Evolutionary conservation across 2,888 invertebrate species (phyloP).

Genomic region (Drosophila antonietae): DNA sequence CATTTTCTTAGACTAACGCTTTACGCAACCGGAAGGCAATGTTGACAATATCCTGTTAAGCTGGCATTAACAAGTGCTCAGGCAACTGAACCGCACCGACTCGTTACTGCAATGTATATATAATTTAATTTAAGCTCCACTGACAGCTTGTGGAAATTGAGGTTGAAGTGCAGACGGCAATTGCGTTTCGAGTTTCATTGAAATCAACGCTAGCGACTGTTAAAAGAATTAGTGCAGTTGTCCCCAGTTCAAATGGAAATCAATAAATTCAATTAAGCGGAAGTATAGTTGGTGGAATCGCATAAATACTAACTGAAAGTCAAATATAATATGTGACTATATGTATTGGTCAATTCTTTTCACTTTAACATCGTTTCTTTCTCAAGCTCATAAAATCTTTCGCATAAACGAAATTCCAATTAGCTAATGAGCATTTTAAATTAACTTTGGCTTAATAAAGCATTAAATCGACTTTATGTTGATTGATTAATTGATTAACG

Average conservation of each 20-base stretch:
- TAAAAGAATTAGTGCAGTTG: constrained; percentile 17
- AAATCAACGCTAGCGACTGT: constrained; percentile 21
- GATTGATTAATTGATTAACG: constrained; percentile 65
- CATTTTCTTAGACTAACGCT: constrained; percentile 43
- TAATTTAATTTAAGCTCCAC: constrained; percentile 59
- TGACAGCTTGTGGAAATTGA: constrained; percentile 57
- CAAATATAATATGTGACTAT: neutral
- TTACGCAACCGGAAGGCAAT: constrained; percentile 45
- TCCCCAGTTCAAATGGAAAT: constrained; percentile 22
- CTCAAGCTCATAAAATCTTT: neutral
- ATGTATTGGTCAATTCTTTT: neutral
- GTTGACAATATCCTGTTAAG: constrained; percentile 72
- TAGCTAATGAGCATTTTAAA: constrained; percentile 21
- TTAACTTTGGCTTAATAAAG: constrained; percentile 27
- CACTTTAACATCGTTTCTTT: neutral
- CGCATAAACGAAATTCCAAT: constrained; percentile 22
- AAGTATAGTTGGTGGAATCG: neutral
- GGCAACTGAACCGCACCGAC: constrained; percentile 27
- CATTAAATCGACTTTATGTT: constrained; percentile 53
- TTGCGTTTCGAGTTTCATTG: constrained; percentile 45
- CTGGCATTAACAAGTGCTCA: constrained; percentile 55
- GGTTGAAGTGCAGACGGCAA: constrained; percentile 61
- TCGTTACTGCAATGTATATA: constrained; percentile 41
- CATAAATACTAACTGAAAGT: neutral
- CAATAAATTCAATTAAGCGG: constrained; percentile 28